Evolutionary conservation across 2,797 vertebrate genomes (phyloP).

Genomic region (Enteromius unitaeniatus): DNA sequence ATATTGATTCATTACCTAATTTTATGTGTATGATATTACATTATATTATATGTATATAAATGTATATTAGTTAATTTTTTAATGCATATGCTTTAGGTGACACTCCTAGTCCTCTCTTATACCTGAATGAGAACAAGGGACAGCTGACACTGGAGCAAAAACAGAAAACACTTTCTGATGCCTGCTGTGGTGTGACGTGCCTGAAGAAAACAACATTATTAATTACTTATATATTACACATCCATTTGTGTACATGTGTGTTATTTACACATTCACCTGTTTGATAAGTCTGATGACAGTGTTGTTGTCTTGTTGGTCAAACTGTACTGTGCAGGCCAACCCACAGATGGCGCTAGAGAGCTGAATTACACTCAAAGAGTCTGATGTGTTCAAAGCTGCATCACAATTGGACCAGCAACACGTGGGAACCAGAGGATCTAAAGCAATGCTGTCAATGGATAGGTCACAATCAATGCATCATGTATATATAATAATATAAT

Average conservation of each 20-base stretch:
- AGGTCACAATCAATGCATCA: not conserved
- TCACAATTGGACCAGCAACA: conserved; percentile 27
- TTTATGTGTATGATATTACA: not conserved
- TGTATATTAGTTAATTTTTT: not conserved
- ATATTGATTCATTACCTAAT: not conserved
- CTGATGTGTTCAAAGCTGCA: not conserved
- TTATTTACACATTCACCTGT: conserved; percentile 32
- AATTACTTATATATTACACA: not conserved
- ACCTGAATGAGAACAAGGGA: conserved; percentile 59
- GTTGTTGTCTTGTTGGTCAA: conserved; percentile 49
- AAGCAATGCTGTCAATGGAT: conserved; percentile 39
- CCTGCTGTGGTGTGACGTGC: conserved; percentile 55
- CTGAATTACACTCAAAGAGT: conserved; percentile 9
- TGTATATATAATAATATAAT: conserved; percentile 8
- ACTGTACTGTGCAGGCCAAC: conserved; percentile 54
- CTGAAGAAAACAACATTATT: conserved; percentile 22
- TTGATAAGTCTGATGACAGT: conserved; percentile 58
- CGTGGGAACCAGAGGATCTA: conserved; percentile 49
- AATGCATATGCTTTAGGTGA: not conserved
- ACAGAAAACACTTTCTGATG: conserved; percentile 61
- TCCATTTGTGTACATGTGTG: not conserved
- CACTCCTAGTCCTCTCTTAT: not conserved
- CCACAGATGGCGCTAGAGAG: conserved; percentile 61
- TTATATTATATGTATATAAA: no score
- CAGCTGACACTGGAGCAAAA: conserved; percentile 61